Percentiles rank a stretch among this genome's conserved stretches.
phyloP scores from a whole-genome alignment of 2,888 invertebrate genomes.

The Diachrysia chrysitis region DNA sequence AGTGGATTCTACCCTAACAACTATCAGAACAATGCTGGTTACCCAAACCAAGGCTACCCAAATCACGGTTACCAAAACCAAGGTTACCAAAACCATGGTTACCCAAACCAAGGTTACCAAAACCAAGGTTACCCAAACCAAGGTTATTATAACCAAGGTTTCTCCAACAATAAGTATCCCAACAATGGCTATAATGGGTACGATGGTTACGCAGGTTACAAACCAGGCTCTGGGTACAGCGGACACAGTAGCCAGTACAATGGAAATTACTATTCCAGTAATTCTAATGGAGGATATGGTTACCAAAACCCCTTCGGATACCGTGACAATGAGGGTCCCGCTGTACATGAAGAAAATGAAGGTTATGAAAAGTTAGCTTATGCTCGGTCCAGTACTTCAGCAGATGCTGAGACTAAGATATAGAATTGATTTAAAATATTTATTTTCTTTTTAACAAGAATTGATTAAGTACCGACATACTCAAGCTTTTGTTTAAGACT shows the following conservation, averaged over 20 bases:
- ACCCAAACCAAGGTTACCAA: slow-evolving; percentile 64
- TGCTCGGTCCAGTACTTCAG: slow-evolving; percentile 59
- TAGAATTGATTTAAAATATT: no score
- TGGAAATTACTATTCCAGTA: slow-evolving; percentile 77
- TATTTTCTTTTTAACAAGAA: no score
- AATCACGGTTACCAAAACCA: slow-evolving; percentile 58
- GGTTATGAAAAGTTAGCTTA: slow-evolving; percentile 58
- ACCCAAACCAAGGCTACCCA: slow-evolving; percentile 29
- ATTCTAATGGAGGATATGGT: slow-evolving; percentile 67
- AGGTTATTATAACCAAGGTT: slow-evolving; percentile 19
- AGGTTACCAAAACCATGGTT: slow-evolving; percentile 53
- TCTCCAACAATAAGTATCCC: slow-evolving; percentile 14
- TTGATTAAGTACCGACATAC: no score
- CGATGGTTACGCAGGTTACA: slow-evolving; percentile 27
- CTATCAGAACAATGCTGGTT: slow-evolving; percentile 70
- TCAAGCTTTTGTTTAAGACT: no score
- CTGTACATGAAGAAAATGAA: slow-evolving; percentile 65
- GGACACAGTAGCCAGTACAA: slow-evolving; percentile 81
- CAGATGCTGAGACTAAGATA: slow-evolving; percentile 55
- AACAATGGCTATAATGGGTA: slow-evolving; percentile 20
- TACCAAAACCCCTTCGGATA: slow-evolving; percentile 70
- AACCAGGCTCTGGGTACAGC: slow-evolving; percentile 74
- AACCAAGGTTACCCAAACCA: slow-evolving; percentile 50
- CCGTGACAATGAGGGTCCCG: slow-evolving; percentile 63
- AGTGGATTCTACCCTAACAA: slow-evolving; percentile 75